A percentile compares a stretch with the other conserved stretches of the same genome.
Conservation (phyloP, 2,797 vertebrate species). For the Typhlichthys eigenmanni region DNA sequence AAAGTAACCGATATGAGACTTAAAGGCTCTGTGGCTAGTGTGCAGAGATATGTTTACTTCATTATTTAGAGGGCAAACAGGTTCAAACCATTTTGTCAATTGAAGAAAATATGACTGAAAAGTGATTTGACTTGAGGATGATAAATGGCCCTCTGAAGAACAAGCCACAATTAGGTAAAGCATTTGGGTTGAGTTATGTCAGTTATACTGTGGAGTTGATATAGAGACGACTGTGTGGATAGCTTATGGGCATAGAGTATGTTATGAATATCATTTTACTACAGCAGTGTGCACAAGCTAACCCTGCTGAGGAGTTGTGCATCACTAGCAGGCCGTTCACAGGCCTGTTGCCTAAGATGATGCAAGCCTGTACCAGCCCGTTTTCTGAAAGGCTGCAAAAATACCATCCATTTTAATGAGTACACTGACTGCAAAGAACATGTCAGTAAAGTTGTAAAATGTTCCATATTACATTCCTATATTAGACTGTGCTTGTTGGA, state of each 20-base stretch:
- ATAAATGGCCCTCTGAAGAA: constrained; percentile 36
- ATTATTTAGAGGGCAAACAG: constrained; percentile 43
- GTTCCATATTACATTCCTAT: constrained; percentile 16
- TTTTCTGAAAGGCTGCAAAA: background rate
- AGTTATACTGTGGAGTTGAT: constrained; percentile 32
- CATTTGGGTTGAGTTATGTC: constrained; percentile 16
- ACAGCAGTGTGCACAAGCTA: too few relatives aligned
- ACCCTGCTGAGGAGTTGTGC: background rate
- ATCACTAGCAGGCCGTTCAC: constrained; percentile 7
- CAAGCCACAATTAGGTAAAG: constrained; percentile 29
- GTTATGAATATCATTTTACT: background rate
- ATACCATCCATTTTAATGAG: constrained; percentile 1
- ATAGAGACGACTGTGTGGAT: constrained; percentile 37
- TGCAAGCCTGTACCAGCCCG: too few relatives aligned
- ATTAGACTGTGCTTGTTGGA: constrained; percentile 18
- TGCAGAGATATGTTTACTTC: constrained; percentile 53
- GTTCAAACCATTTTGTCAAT: constrained; percentile 43
- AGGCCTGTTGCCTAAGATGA: background rate
- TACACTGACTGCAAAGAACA: background rate
- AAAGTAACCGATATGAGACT: constrained; percentile 61
- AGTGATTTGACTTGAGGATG: constrained; percentile 37
- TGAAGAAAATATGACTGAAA: constrained; percentile 39
- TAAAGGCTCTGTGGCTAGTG: constrained; percentile 44
- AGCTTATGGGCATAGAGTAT: constrained; percentile 29
- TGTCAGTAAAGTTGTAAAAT: constrained; percentile 15